Evolutionary conservation across 2,888 invertebrate genomes (phyloP), one percentile per base, ranked within the genome.

Genomic region (Argyra leucocephala): DNA sequence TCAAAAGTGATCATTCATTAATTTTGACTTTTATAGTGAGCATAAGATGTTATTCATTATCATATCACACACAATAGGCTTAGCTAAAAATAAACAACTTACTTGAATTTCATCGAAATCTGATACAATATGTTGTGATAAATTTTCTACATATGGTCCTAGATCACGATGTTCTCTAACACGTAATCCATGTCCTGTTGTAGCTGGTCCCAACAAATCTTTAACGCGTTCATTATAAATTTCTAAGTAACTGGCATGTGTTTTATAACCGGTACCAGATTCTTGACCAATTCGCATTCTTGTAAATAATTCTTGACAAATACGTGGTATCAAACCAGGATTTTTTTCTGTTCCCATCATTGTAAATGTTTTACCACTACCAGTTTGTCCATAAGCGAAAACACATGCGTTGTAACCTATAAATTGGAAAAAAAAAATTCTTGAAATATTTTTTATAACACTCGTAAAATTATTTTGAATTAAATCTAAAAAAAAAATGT

Each of bases 331-430:
- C 57, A 93, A 81, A 2, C 93, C 93, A 74, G 88, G 90, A 79
- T 85, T 86, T 70, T 89, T 89, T 85, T 89, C 78, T 4, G 76
- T 76, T 5, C 93, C 93, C 92, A 93, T 93, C 93, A 93, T 93
- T 48, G 93, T 93, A 77, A 90, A 92, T 0, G 93, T 93, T 81
- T 93, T 93, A 65, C 93, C 93, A 78, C 91, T 91, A 69, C 93
- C 93, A 3, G 93, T 93, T 82, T 93, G 93, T 22, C 93, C 93
- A 77, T 93, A 93, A 60, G 93, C 93, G 82, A 93, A 93, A 66
- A 93, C 91, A 76, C 93, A 93, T 66, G 92, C 92, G 80, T 93
- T 93, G 83, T 93, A 93, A 48, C 80, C 79, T 78, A 37, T 57
- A 18, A 37, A 59, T 57, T 23, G 21, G 31, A 61, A 61, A 24